Percentiles rank a stretch among this genome's conserved stretches.
Evolutionary conservation across 92 coral and sea anemone genomes (phyloP).

Genomic region (Porites evermanni): DNA sequence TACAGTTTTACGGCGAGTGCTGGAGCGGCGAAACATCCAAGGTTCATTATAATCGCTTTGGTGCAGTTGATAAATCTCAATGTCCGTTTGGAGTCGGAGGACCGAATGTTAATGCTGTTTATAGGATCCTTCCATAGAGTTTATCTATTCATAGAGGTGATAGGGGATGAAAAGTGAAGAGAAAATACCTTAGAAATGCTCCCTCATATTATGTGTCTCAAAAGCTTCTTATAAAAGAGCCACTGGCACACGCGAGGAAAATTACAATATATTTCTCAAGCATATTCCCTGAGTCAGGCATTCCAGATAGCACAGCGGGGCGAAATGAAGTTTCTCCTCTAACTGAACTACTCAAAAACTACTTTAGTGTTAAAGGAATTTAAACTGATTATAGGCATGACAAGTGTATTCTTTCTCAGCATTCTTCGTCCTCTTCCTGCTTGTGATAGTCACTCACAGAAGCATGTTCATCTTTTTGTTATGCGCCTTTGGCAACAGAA

Average conservation of each 20-base stretch:
- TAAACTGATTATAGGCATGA: too few species aligned
- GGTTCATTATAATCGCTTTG: conserved; percentile 44
- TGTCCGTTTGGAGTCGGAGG: conserved; percentile 79
- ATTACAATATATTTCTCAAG: too few species aligned
- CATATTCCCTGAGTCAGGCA: too few species aligned
- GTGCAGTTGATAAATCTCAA: conserved; percentile 29
- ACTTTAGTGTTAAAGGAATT: too few species aligned
- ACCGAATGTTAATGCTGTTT: conserved; percentile 62
- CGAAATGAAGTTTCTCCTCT: too few species aligned
- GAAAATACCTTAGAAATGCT: not conserved
- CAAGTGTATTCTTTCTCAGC: too few species aligned
- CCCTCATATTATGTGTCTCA: not conserved
- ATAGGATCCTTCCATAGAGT: conserved; percentile 39
- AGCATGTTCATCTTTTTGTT: too few species aligned
- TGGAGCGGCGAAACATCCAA: conserved; percentile 65
- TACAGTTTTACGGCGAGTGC: conserved; percentile 87
- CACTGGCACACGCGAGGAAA: not conserved
- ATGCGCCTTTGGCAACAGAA: not conserved
- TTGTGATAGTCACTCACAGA: too few species aligned
- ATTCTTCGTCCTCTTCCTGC: too few species aligned
- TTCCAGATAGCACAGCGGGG: too few species aligned
- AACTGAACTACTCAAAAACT: too few species aligned
- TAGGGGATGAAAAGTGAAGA: not conserved
- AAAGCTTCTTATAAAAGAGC: too few species aligned
- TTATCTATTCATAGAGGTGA: not conserved